Conservation (phyloP, 2,888 invertebrate genomes). For the Aplocera efformata region DNA sequence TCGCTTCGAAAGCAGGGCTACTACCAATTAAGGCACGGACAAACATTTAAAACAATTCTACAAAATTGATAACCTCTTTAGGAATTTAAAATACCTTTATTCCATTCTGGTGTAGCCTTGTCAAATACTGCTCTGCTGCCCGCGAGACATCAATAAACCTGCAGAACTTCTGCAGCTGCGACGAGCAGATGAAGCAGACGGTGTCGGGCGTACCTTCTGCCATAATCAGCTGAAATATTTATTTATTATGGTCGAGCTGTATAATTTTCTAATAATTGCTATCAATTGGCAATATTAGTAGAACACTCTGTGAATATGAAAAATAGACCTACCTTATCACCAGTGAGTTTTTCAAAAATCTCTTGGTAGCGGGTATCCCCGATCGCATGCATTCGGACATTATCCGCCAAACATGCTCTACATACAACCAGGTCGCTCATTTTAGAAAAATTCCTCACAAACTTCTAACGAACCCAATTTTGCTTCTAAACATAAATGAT, state of each 20-base stretch:
- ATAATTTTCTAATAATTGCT: no score
- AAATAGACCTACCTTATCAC: conserved; percentile 6
- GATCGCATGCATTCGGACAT: conserved; percentile 4
- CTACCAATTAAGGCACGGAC: no score
- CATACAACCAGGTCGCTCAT: not conserved
- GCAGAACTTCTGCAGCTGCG: conserved; percentile 5
- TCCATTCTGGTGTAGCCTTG: not conserved
- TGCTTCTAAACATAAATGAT: no score
- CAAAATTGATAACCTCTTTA: no score
- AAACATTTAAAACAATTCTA: no score
- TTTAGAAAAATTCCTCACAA: no score
- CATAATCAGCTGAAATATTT: conserved; percentile 4
- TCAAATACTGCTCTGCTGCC: conserved; percentile 3
- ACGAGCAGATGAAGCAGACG: conserved; percentile 8
- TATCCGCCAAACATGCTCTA: conserved; percentile 6
- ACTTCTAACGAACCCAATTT: no score
- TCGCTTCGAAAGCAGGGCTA: no score
- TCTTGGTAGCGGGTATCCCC: conserved; percentile 8
- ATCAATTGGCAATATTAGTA: no score
- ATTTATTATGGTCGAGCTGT: no score
- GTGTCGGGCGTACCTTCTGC: conserved; percentile 2
- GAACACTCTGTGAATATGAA: not conserved
- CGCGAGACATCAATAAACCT: conserved; percentile 5
- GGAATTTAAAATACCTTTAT: conserved; percentile 1
- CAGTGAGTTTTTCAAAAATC: conserved; percentile 11